phyloP scores from a whole-genome alignment of 2,888 invertebrate species.

The Liodrosophila aerea region DNA sequence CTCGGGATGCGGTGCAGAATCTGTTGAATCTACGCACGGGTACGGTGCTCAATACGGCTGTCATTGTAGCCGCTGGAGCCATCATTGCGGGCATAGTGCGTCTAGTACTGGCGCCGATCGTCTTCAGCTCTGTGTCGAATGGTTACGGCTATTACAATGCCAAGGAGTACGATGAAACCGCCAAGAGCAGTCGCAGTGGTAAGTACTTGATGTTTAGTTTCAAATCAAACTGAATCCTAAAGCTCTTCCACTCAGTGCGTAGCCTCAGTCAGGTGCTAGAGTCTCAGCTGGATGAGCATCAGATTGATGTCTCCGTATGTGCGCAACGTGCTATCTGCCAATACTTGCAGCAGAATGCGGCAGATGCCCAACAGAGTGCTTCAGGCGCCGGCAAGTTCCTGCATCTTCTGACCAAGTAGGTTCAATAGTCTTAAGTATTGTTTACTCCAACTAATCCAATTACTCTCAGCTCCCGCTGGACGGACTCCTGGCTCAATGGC shows the following conservation, averaged over 20 bases:
- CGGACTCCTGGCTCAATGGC: conserved; percentile 82
- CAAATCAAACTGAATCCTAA: background rate
- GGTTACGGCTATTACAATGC: conserved; percentile 19
- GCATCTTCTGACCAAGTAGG: conserved; percentile 83
- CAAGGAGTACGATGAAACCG: conserved; percentile 15
- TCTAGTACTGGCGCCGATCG: conserved; percentile 53
- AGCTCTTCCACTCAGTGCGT: conserved; percentile 51
- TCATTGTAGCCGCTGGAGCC: conserved; percentile 84
- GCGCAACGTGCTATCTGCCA: conserved; percentile 85
- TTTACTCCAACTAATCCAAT: background rate
- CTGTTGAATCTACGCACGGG: conserved; percentile 85
- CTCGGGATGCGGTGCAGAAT: conserved; percentile 67
- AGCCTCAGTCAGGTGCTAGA: conserved; percentile 82
- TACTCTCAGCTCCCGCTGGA: conserved; percentile 76
- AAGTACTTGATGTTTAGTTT: conserved; percentile 9
- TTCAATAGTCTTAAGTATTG: background rate
- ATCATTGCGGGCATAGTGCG: conserved; percentile 67
- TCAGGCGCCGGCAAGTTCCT: conserved; percentile 83
- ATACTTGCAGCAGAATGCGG: conserved; percentile 82
- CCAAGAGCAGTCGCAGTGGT: conserved; percentile 33
- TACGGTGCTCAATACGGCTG: conserved; percentile 84
- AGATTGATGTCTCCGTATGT: conserved; percentile 86
- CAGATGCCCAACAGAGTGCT: conserved; percentile 19
- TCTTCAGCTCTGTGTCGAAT: conserved; percentile 37
- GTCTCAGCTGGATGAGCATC: conserved; percentile 84